Base-by-base conservation (phyloP, 1,140 invertebrate genomes). In the Pseudachorutes palmiensis region DNA sequence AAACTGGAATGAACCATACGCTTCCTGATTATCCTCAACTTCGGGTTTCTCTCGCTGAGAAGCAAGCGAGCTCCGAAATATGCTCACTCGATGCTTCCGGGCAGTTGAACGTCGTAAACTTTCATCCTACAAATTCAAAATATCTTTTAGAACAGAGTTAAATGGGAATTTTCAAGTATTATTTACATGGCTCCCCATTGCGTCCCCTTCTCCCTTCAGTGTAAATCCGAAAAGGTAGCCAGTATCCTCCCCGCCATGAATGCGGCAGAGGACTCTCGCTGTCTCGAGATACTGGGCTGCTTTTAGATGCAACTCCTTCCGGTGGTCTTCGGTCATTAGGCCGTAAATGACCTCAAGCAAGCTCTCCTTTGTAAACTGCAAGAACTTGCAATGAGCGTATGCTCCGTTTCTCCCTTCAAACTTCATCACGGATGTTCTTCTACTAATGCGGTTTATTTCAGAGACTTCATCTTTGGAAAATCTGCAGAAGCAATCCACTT, bases 341-440 rank as follows among this genome's bases (percentile, higher is more conserved):
- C 65, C 72, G 30, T 71, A 71, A 24, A 71, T 62, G n/a, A 74
- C 70, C 32, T 71, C 70, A 0, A 65, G 49, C 68, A 71, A 66
- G 5, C 51, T 60, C 29, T 71, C 72, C 36, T 63, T 63, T 48
- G 45, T 32, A 57, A 74, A 74, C 60, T 74, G 70, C 63, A 71
- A 55, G 59, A 67, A 74, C 58, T 67, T 65, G 61, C 72, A 74
- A 5, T 22, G 51, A 24, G 14, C 3, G 51, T 55, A 55, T 19
- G 36, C 36, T 45, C 36, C 36, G 51, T 14, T n/a, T n/a, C n/a
- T n/a, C n/a, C n/a, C n/a, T n/a, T n/a, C n/a, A n/a, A n/a, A n/a
- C n/a, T n/a, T n/a, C n/a, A n/a, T n/a, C n/a, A n/a, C n/a, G n/a
- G n/a, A n/a, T n/a, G n/a, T n/a, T n/a, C n/a, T n/a, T n/a, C n/a